Conservation (phyloP, 2,888 invertebrate genomes). For the Scaptomyza reducta region DNA sequence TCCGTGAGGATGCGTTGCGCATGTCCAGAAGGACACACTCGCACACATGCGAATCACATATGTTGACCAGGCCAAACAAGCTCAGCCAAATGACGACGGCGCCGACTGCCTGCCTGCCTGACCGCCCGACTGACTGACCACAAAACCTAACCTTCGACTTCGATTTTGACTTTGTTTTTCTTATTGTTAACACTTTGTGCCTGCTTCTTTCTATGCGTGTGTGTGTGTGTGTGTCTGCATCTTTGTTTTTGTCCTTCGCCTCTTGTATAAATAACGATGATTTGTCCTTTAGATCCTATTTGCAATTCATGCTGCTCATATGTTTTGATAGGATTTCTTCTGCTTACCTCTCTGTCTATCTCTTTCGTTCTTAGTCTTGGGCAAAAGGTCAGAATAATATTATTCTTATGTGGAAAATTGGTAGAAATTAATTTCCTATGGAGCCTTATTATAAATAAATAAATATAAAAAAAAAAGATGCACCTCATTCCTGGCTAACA, state of each 20-base stretch:
- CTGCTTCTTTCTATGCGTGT: constrained; percentile 22
- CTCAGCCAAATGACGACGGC: constrained; percentile 25
- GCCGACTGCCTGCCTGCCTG: constrained; percentile 20
- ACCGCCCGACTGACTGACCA: constrained; percentile 17
- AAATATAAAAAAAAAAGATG: constrained; percentile 40
- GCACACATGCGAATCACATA: constrained; percentile 76
- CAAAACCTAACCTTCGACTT: constrained; percentile 19
- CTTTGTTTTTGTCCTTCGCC: constrained; percentile 46
- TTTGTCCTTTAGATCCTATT: constrained; percentile 69
- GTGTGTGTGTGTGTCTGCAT: constrained; percentile 30
- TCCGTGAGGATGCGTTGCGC: constrained; percentile 36
- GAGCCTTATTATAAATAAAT: constrained; percentile 79
- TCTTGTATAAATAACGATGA: constrained; percentile 77
- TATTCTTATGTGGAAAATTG: constrained; percentile 72
- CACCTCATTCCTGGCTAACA: constrained; percentile 29
- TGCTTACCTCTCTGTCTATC: constrained; percentile 16
- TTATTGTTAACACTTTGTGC: constrained; percentile 70
- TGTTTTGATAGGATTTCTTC: constrained; percentile 80
- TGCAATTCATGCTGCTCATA: constrained; percentile 73
- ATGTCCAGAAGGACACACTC: constrained; percentile 27
- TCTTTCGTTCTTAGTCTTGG: constrained; percentile 12
- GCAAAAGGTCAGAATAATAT: constrained; percentile 72
- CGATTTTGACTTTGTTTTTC: constrained; percentile 66
- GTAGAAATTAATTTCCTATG: constrained; percentile 77
- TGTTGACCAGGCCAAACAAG: constrained; percentile 66